Percentiles rank a stretch among this genome's conserved stretches.
phyloP scores from a whole-genome alignment of 2,797 vertebrate species.

The Eulemur mongoz region DNA sequence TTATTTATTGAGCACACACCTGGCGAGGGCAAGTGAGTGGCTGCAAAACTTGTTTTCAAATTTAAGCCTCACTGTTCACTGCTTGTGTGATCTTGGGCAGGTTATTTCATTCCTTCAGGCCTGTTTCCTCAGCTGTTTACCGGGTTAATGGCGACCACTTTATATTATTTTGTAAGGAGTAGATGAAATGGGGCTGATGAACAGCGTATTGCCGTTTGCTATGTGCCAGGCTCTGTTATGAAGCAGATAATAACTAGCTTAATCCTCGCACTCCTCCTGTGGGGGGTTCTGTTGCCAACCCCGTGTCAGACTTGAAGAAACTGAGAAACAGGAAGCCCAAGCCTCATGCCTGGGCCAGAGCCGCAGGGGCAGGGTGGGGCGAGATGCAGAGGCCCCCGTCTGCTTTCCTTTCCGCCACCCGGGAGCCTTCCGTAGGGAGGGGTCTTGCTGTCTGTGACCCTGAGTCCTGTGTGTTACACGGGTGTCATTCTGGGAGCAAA shows the following conservation, averaged over 20 bases:
- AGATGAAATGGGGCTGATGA: background rate
- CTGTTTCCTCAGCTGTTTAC: fast-evolving
- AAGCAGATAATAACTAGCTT: background rate
- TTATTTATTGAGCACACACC: background rate
- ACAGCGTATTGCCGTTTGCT: background rate
- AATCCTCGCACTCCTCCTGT: background rate
- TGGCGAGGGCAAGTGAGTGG: background rate
- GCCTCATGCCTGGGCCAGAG: background rate
- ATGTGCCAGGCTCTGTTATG: background rate
- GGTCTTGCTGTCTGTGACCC: background rate
- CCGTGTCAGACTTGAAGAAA: background rate
- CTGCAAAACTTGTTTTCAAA: background rate
- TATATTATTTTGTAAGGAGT: background rate
- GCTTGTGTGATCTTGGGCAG: background rate
- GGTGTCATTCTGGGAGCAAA: background rate
- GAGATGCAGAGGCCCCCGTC: no score
- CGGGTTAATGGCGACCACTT: background rate
- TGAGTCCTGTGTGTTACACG: fast-evolving
- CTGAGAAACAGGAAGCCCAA: background rate
- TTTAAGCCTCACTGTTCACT: fast-evolving
- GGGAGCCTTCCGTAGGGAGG: background rate
- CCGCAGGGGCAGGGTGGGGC: background rate
- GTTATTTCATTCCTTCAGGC: fast-evolving
- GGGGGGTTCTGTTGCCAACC: background rate
- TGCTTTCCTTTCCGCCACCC: background rate